Evolutionary conservation across 2,113 vertebrate species (phyloP).

Genomic region (Natator depressus): DNA sequence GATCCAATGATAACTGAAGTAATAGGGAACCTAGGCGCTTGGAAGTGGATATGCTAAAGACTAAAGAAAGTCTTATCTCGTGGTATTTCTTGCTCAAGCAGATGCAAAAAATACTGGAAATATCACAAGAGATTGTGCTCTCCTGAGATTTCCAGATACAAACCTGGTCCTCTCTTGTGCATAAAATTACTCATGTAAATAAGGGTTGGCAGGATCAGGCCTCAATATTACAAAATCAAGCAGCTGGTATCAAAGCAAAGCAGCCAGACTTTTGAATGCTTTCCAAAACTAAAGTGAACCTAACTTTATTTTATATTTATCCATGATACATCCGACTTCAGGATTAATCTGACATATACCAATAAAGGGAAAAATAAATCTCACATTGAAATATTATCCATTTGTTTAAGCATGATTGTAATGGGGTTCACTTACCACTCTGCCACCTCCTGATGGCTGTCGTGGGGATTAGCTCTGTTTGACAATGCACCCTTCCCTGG

Average conservation of each 20-base stretch:
- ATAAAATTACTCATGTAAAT: background rate
- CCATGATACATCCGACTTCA: background rate
- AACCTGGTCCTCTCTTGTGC: background rate
- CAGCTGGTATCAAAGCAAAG: background rate
- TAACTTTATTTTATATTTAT: background rate
- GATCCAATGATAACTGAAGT: background rate
- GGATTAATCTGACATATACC: background rate
- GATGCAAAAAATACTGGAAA: background rate
- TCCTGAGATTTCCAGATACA: background rate
- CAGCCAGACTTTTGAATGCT: background rate
- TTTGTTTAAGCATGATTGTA: background rate
- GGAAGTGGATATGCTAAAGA: background rate
- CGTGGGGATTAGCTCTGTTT: too few relatives aligned
- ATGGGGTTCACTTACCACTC: too few relatives aligned
- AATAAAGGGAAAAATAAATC: background rate
- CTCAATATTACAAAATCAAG: background rate
- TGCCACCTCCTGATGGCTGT: too few relatives aligned
- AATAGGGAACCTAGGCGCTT: background rate
- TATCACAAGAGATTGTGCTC: background rate
- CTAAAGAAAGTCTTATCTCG: background rate
- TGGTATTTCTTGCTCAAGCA: background rate
- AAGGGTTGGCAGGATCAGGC: background rate
- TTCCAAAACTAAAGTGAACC: background rate
- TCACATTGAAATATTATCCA: background rate
- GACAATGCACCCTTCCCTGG: too few relatives aligned